Conservation (phyloP, 2,888 invertebrate species). For the Thera britannica region DNA sequence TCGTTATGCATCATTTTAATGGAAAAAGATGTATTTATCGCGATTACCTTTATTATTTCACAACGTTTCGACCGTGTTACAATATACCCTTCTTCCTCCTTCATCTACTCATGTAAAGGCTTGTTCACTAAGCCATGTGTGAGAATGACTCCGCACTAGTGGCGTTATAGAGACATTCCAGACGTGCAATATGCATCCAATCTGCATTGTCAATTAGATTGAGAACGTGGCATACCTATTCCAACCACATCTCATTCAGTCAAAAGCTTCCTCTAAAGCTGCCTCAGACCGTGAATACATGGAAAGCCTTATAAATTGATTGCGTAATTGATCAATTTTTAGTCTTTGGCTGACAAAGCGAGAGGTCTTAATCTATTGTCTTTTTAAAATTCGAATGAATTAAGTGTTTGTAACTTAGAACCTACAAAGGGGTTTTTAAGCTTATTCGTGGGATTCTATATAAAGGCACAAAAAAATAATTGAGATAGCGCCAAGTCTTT, state of each 20-base stretch:
- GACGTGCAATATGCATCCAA: slow-evolving; percentile 20
- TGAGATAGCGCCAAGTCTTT: too few relatives aligned
- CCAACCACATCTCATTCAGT: slow-evolving; percentile 6
- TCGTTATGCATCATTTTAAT: too few relatives aligned
- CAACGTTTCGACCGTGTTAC: too few relatives aligned
- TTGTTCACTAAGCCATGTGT: too few relatives aligned
- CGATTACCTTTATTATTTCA: too few relatives aligned
- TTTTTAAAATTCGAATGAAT: background rate
- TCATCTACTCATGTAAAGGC: too few relatives aligned
- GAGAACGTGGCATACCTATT: background rate
- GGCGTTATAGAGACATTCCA: slow-evolving; percentile 10
- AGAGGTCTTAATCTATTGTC: background rate
- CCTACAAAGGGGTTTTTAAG: too few relatives aligned
- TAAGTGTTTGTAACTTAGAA: too few relatives aligned
- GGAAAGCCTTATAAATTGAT: background rate
- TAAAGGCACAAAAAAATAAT: too few relatives aligned
- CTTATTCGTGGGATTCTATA: too few relatives aligned
- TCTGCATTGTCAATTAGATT: slow-evolving; percentile 22
- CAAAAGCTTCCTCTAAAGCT: background rate
- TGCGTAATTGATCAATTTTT: background rate
- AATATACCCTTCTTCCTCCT: too few relatives aligned
- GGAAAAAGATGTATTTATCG: too few relatives aligned
- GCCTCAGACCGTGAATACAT: background rate
- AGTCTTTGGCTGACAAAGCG: background rate
- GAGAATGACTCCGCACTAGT: background rate